Base-by-base conservation (phyloP, 2,888 invertebrate species). In the Leptinotarsa rubiginosa region DNA sequence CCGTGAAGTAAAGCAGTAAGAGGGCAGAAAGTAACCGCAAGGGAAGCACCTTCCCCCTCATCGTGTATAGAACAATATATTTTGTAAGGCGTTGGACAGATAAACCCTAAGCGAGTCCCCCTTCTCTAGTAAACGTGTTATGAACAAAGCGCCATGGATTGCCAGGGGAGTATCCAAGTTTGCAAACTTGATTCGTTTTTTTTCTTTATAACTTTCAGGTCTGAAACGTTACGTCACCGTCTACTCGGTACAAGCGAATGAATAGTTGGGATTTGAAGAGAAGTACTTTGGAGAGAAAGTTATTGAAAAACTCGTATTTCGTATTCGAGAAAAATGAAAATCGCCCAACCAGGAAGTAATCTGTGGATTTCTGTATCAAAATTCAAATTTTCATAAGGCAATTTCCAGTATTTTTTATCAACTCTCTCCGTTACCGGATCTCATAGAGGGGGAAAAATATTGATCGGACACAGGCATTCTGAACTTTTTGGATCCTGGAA, bases 181-280 rank as follows among this genome's bases (percentile, higher is more conserved):
- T 56, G 56, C 22, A 13, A 56, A 56, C 56, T 56, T 56, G 56
- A 56, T 22, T 56, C 15, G 22, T 15, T 56, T 56, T 22, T 56
- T 56, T 20, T 31, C 31, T 4, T 22, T 16, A 22, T 15, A 22
- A 56, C 22, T 22, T 56, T 56, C 4, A 22, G 22, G 22, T 25
- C 15, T 56, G 56, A 25, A 22, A 22, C 22, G 22, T 22, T 18
- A 22, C n/a, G 15, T 50, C 50, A n/a, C 50, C n/a, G 15, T n/a
- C 50, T n/a, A 16, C 16, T 50, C 0, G 50, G 13, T 16, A 0
- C 13, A 16, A 15, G 4, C n/a, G 15, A 56, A 41, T 12, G 10
- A 41, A 41, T 41, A 41, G 41, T 12, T 41, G 12, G 10, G 41
- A 41, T 41, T 12, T 10, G 41, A 10, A 41, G 41, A 10, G 10